Percentiles rank a stretch among this genome's conserved stretches.
These are phyloP conservation scores for Mionectes olivaceus DNA, from an alignment of 2,797 vertebrate genomes.

Conservation along the genomic window DNA sequence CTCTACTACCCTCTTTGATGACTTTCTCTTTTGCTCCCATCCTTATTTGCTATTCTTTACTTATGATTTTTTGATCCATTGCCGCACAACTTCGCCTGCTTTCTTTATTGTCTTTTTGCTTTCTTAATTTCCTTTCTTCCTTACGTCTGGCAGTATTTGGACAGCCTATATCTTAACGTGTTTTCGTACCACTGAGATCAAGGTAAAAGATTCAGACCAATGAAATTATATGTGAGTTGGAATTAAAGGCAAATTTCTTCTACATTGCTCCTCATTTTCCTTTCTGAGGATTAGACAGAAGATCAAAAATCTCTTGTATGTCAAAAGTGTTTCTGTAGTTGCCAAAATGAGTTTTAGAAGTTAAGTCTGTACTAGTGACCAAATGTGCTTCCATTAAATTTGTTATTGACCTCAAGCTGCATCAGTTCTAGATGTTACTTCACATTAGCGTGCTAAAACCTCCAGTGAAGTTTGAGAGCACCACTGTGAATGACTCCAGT, in stretches of 20 bases:
- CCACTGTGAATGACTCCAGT: neutral
- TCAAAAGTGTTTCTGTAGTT: neutral
- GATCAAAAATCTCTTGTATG: neutral
- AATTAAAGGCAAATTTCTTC: neutral
- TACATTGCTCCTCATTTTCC: neutral
- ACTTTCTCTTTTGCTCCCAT: neutral
- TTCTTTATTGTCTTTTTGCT: neutral
- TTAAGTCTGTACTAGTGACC: neutral
- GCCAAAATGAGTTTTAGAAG: neutral
- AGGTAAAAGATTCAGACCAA: slow-evolving; percentile 3
- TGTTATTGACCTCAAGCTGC: neutral
- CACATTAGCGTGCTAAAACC: neutral
- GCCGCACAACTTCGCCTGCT: neutral
- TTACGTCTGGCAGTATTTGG: neutral
- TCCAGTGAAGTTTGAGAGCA: neutral
- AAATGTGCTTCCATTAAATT: neutral
- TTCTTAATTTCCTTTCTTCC: slow-evolving; percentile 26
- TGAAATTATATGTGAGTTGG: neutral
- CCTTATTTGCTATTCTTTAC: slow-evolving; percentile 28
- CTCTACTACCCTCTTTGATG: slow-evolving; percentile 13
- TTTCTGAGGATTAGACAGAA: neutral
- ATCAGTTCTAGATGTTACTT: neutral
- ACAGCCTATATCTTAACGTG: neutral
- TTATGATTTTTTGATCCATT: slow-evolving; percentile 7
- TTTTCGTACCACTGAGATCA: neutral